Base-by-base conservation (phyloP, 2,113 vertebrate genomes). In the Archocentrus centrarchus region DNA sequence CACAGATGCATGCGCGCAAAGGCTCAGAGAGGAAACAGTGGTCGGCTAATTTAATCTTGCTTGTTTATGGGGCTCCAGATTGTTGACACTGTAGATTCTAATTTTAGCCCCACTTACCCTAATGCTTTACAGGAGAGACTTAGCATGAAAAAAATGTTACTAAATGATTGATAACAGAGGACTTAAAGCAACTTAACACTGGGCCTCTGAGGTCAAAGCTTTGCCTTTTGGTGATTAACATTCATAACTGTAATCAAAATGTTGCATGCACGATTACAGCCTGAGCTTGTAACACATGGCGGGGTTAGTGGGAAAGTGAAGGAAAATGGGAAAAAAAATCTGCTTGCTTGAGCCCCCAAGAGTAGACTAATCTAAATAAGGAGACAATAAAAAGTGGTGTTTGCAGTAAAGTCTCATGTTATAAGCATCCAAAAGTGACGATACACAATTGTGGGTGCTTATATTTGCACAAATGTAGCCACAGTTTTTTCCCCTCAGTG, bases 11-110 rank as follows among this genome's bases (percentile, higher is more conserved):
- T 47, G 47, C 22, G 17, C 41, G 63, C 68, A 3, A 30, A 64
- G 37, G 58, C 77, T 55, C 66, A 1, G 82, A 30, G 82, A 87
- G 88, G 88, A 92, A 93, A 83, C 82, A 50, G 81, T 4, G 61
- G 79, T 83, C 41, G 2, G 64, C 77, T 87, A 87, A 93, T 91
- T 91, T 53, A 87, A 89, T 87, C 80, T 61, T 13, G 61, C 30
- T 82, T 90, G 87, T 86, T 88, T 91, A 89, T 89, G 62, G 76
- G 73, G 64, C 59, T 81, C 89, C 82, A 57, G 73, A 89, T 81
- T 89, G 89, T 94, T 90, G 86, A 93, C 85, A 83, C 79, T 88
- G 84, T 37, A 8, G 8, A 0, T 41, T 27, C 86, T 93, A 93
- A 93, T 90, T 92, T 94, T 91, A 89, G 88, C 73, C 7, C 47